Conservation (phyloP, 2,888 invertebrate genomes). For the Andrena haemorrhoa region DNA sequence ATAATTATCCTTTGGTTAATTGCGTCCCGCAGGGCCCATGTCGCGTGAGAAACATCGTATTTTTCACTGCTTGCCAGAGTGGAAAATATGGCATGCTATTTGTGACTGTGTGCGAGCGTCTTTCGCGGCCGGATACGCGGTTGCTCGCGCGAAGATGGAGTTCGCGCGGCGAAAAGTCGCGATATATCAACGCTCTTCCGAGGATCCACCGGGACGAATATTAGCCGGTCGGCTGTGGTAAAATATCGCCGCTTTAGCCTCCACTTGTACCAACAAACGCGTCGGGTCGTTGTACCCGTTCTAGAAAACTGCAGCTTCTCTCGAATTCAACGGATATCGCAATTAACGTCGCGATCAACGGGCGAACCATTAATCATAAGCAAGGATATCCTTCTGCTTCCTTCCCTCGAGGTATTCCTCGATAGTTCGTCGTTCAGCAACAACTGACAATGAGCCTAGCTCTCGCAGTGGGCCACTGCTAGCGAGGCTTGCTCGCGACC, state of each 20-base stretch:
- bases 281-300: conserved; percentile 53
- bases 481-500: conserved; percentile 20
- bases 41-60: conserved; percentile 39
- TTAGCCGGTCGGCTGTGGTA: conserved; percentile 43
- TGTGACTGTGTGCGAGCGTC: conserved; percentile 47
- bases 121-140: conserved; percentile 54
- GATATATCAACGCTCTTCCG: conserved; percentile 59
- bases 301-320: neutral
- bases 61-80: conserved; percentile 18
- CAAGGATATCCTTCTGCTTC: neutral
- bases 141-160: conserved; percentile 27
- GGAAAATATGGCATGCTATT: conserved; percentile 55
- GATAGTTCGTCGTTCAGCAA: too few species aligned
- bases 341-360: neutral
- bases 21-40: conserved; percentile 8
- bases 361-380: too few species aligned
- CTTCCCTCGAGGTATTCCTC: too few species aligned
- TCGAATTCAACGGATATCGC: conserved; percentile 10
- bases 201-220: conserved; percentile 64
- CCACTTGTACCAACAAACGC: conserved; percentile 53
- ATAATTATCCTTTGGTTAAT: conserved; percentile 49
- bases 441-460: neutral
- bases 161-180: conserved; percentile 38
- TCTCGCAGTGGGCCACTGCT: conserved; percentile 5
- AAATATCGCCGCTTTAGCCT: conserved; percentile 49